A percentile compares a stretch with the other conserved stretches of the same genome.
Conservation (phyloP, 2,113 vertebrate genomes). For the Chauna torquata region DNA sequence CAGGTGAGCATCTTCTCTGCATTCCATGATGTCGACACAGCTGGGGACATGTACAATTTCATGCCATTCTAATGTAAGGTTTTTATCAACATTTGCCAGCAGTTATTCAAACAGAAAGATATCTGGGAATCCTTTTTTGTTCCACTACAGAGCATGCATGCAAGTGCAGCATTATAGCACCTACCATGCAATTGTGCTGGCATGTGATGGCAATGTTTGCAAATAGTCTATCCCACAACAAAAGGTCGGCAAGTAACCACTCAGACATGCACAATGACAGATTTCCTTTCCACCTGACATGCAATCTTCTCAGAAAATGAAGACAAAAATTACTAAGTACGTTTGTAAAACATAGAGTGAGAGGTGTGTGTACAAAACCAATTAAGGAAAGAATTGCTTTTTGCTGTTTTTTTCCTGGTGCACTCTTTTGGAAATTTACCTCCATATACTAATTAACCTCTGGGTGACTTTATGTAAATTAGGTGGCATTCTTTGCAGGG, state of each 20-base stretch:
- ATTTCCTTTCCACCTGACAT: constrained; percentile 6
- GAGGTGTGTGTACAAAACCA: constrained; percentile 38
- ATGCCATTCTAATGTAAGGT: not conserved
- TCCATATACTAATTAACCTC: constrained; percentile 67
- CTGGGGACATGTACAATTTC: not conserved
- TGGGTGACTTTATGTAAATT: constrained; percentile 68
- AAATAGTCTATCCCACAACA: not conserved
- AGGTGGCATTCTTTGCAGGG: constrained; percentile 34
- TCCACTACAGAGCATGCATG: not conserved
- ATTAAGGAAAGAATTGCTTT: constrained; percentile 66
- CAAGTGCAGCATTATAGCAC: not conserved
- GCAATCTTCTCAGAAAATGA: constrained; percentile 14
- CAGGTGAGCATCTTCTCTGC: not conserved
- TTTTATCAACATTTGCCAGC: not conserved
- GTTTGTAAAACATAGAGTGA: constrained; percentile 42
- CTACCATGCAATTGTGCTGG: not conserved
- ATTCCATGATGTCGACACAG: not conserved
- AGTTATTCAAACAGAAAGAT: not conserved
- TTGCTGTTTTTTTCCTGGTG: constrained; percentile 46
- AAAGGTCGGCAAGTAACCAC: constrained; percentile 9
- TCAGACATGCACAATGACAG: not conserved
- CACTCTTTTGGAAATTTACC: constrained; percentile 65
- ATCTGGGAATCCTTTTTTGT: not conserved
- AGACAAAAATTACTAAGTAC: constrained; percentile 23
- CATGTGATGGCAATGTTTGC: not conserved